phyloP scores from a whole-genome alignment of 2,113 vertebrate species.

The Gobio gobio region DNA sequence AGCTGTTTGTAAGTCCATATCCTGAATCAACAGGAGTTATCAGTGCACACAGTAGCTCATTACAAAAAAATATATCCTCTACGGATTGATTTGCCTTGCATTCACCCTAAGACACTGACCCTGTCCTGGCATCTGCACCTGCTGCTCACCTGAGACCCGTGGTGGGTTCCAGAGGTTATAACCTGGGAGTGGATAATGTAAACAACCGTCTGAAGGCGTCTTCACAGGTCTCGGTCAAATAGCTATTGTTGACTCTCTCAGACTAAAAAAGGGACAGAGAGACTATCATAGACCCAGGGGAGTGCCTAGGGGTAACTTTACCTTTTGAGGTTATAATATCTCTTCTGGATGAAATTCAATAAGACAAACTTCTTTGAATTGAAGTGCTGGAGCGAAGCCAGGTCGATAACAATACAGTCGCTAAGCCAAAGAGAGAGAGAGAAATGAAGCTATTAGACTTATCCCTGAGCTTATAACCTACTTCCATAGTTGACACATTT shows the following conservation, averaged over 20 bases:
- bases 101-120: not conserved
- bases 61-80: not conserved
- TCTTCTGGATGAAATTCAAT: slow-evolving; percentile 82
- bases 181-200: slow-evolving; percentile 67
- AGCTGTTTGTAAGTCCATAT: not conserved
- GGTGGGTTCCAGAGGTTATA: not conserved
- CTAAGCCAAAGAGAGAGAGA: slow-evolving; percentile 67
- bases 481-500: slow-evolving; percentile 57
- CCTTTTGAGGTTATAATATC: slow-evolving; percentile 86
- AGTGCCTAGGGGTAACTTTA: slow-evolving; percentile 80
- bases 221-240: slow-evolving; percentile 70
- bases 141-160: slow-evolving; percentile 55
- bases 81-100: not conserved
- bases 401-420: slow-evolving; percentile 70
- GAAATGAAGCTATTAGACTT: slow-evolving; percentile 65
- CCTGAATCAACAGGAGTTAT: not conserved
- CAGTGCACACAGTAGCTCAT: not conserved
- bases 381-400: slow-evolving; percentile 78
- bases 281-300: slow-evolving; percentile 67
- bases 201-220: slow-evolving; percentile 69
- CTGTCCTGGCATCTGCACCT: slow-evolving; percentile 59
- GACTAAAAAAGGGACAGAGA: slow-evolving; percentile 54
- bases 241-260: slow-evolving; percentile 72
- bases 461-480: slow-evolving; percentile 67
- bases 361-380: slow-evolving; percentile 79